These are phyloP conservation scores for Limnodromus scolopaceus DNA, from an alignment of 2,797 vertebrate genomes.

Conservation along the genomic window DNA sequence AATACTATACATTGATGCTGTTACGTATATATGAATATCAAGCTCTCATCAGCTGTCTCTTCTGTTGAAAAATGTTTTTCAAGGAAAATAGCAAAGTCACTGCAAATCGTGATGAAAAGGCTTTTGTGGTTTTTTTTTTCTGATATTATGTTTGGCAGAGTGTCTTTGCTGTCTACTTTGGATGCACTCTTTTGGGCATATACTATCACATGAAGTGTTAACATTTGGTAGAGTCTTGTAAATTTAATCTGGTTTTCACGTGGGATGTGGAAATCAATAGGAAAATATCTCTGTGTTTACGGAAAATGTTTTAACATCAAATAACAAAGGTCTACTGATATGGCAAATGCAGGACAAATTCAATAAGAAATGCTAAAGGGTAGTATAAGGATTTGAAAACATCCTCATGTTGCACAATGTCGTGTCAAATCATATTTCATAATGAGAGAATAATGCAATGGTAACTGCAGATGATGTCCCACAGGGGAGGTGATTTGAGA, in stretches of 20 bases:
- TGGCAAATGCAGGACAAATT: conserved; percentile 29
- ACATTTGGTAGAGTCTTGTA: not conserved
- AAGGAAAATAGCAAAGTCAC: not conserved
- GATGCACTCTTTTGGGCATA: not conserved
- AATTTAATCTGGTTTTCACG: conserved; percentile 3
- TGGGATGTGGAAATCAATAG: conserved; percentile 35
- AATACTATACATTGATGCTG: not conserved
- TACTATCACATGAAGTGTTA: not conserved
- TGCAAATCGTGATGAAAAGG: not conserved
- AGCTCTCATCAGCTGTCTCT: not conserved
- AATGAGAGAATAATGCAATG: not conserved
- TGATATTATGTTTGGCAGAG: not conserved
- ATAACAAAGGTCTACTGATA: conserved; percentile 20
- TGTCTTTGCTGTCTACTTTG: not conserved
- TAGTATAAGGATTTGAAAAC: not conserved
- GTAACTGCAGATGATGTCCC: not conserved
- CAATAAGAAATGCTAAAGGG: conserved; percentile 14
- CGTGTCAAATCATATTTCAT: not conserved
- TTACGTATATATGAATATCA: not conserved
- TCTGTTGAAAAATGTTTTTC: not conserved
- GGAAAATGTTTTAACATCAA: conserved; percentile 14
- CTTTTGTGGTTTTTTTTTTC: not conserved
- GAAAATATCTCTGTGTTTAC: conserved; percentile 29
- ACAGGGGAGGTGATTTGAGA: not conserved
- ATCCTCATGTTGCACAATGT: not conserved